Percentiles rank a stretch among this genome's conserved stretches.
Evolutionary conservation across 2,797 vertebrate species (phyloP).

Genomic region (Chiroxiphia lanceolata): DNA sequence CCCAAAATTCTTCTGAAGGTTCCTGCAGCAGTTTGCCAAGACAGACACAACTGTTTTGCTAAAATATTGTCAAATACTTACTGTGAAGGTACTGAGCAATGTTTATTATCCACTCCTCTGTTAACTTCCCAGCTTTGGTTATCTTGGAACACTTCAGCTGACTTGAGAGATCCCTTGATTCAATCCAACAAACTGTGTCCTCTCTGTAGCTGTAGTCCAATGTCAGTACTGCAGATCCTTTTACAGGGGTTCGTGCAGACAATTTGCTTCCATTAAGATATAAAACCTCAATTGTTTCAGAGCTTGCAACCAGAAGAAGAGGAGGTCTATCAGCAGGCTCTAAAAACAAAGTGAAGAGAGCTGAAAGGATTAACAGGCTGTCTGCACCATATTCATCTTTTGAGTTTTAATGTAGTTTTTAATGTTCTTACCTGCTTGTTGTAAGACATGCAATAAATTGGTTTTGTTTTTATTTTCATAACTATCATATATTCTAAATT

Average conservation of each 20-base stretch:
- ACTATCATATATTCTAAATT: slow-evolving; percentile 24
- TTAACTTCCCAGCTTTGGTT: slow-evolving; percentile 79
- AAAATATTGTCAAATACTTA: slow-evolving; percentile 69
- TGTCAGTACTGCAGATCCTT: slow-evolving; percentile 83
- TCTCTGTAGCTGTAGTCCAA: slow-evolving; percentile 88
- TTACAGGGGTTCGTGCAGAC: slow-evolving; percentile 76
- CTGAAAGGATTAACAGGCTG: neutral
- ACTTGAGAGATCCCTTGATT: slow-evolving; percentile 82
- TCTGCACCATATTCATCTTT: neutral
- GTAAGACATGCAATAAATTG: slow-evolving; percentile 2
- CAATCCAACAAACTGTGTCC: slow-evolving; percentile 89
- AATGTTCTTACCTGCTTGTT: neutral
- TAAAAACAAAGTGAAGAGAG: slow-evolving; percentile 67
- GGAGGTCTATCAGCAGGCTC: slow-evolving; percentile 87
- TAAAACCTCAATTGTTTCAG: slow-evolving; percentile 83
- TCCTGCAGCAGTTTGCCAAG: neutral
- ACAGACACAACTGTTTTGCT: neutral
- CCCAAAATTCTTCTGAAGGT: neutral
- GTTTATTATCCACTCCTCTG: slow-evolving; percentile 84
- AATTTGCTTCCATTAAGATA: slow-evolving; percentile 87
- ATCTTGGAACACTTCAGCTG: slow-evolving; percentile 86
- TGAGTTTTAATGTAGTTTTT: neutral
- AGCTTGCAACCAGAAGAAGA: slow-evolving; percentile 84
- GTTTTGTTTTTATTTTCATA: slow-evolving; percentile 27
- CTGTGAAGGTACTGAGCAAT: slow-evolving; percentile 86